Evolutionary conservation across 1,140 invertebrate genomes (phyloP), one percentile per base, ranked within the genome.

Genomic region (Drosophila grimshawi): DNA sequence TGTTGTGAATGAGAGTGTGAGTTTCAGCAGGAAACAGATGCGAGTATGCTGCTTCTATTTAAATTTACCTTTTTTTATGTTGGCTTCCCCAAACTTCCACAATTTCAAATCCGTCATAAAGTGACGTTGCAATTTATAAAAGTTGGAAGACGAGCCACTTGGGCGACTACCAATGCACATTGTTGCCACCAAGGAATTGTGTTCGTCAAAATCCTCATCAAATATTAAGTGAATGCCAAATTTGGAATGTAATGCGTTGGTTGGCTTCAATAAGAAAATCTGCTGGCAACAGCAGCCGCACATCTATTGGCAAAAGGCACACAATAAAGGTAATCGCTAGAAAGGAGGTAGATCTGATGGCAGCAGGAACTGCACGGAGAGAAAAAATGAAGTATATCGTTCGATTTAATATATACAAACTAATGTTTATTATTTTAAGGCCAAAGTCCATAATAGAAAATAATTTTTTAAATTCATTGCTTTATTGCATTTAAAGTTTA

Each of bases 101-200:
- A 76, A 68, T 66, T 70, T 51, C 59, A n/a, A 66, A 76, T 66
- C 70, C 56, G 45, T 61, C 62, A 79, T 66, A 69, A 70, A 82
- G 55, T 77, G 73, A 85, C 70, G 73, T 70, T 69, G 77, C 81
- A 83, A 80, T 83, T 83, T 85, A 67, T 60, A 52, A 70, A 75
- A 75, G 46, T 70, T 70, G 53, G 52, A 64, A 46, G 66, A 70
- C 39, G 56, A 62, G 52, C 4, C 66, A 69, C 66, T 75, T 75
- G 46, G 67, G 48, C 43, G 59, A 7, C 6, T 7, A 37, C 35
- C 7, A 71, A 37, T 72, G 65, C 72, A 70, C 59, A 69, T 70
- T 70, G 59, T 69, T 75, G 72, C 37, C 35, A 2, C 5, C 37
- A 3, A 46, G 3, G 35, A 37, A 30, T 6, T 27, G n/a, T 0